Base-by-base conservation (phyloP, 64 coral and sea anemone genomes). In the Porites australiensis region DNA sequence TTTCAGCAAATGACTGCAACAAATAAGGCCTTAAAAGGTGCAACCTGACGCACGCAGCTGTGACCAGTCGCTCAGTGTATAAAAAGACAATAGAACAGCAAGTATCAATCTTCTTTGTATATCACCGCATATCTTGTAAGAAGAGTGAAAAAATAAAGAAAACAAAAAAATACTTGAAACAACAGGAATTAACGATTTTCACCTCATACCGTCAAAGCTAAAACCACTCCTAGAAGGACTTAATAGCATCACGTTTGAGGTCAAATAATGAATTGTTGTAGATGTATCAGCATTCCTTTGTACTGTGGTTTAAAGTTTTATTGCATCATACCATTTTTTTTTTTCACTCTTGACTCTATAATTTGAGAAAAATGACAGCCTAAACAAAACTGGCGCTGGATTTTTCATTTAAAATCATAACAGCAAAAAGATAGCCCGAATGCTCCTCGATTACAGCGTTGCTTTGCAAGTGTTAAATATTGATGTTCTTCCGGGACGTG, bases 401-500 rank as follows among this genome's bases (percentile, higher is more conserved):
- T 37, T 37, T 37, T 37, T 37, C 27, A 37, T 37, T 37, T 37
- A 37, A 37, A 37, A 37, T 37, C 27, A 37, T 37, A 37, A 37
- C 27, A 0, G 27, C 27, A 37, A 37, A 84, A 68, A 47, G 15
- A 46, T 69, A 21, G 19, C 63, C 9, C 53, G 64, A 84, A 84
- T 84, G 64, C 48, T 68, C 59, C 22, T 48, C 14, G 44, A 74
- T 47, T 14, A 50, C 12, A 76, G 51, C 47, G 51, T 8, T n/a
- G 45, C 44, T 50, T 14, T 14, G 81, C 46, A 4, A 63, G 62
- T 63, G 45, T 6, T 1, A n/a, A 67, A 84, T 84, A 84, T 84
- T 84, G 81, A 19, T 13, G 45, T n/a, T 84, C 44, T 84, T 84
- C 81, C 81, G 81, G 81, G 64, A 52, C 14, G 45, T 84, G 64